Conservation (phyloP, 2,113 vertebrate genomes). For the Holacanthus passer region DNA sequence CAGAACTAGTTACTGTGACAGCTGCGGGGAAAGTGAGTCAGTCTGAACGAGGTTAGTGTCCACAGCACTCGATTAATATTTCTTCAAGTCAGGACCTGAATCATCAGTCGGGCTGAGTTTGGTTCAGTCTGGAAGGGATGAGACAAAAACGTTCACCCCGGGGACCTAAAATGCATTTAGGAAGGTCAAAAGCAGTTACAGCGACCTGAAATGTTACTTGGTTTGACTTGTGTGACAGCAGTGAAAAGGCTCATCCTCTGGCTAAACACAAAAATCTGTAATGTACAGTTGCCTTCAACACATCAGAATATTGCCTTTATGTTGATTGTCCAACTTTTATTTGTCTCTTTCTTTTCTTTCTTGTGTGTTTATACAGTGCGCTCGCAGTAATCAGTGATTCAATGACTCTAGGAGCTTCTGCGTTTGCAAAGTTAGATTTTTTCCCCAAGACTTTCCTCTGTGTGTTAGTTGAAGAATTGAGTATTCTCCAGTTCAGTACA, state of each 20-base stretch:
- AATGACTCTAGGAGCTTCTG: neutral
- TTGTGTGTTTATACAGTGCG: neutral
- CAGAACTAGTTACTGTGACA: conserved; percentile 1
- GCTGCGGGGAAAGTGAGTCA: neutral
- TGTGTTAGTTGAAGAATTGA: neutral
- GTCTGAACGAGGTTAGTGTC: neutral
- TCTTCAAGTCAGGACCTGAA: neutral
- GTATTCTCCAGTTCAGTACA: neutral
- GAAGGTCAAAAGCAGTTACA: neutral
- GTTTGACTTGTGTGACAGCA: neutral
- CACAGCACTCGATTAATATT: neutral
- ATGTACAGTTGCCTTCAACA: conserved; percentile 34
- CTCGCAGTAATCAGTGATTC: neutral
- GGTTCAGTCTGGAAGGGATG: conserved; percentile 29
- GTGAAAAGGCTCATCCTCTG: neutral
- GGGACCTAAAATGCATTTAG: neutral
- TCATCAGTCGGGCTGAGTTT: neutral
- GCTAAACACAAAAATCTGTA: neutral
- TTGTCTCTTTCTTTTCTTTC: conserved; percentile 4
- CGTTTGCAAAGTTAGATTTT: neutral
- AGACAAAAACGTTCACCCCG: neutral
- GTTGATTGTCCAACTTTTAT: neutral
- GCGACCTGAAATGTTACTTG: neutral
- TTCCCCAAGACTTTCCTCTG: too few relatives aligned
- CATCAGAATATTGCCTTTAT: conserved; percentile 14